A percentile compares a stretch with the other conserved stretches of the same genome.
These are phyloP conservation scores for Hylaea fasciaria DNA, from an alignment of 2,888 invertebrate genomes.

Conservation along the genomic window DNA sequence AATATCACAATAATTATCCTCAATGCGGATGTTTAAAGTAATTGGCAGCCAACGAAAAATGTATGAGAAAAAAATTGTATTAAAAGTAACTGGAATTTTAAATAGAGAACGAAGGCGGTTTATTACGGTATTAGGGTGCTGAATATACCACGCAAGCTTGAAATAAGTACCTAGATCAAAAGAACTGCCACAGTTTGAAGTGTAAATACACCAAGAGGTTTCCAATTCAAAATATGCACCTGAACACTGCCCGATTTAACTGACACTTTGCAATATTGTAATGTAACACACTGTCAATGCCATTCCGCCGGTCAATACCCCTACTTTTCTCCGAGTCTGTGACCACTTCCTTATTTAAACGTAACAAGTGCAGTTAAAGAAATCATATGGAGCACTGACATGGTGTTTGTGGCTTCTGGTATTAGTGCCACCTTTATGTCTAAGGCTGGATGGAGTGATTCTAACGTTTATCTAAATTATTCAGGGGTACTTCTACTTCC, in stretches of 20 bases:
- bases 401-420: slow-evolving; percentile 23
- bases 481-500: too few species aligned
- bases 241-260: slow-evolving; percentile 19
- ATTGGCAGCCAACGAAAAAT: too few species aligned
- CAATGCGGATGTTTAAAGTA: too few species aligned
- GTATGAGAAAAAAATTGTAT: too few species aligned
- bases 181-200: slow-evolving; percentile 2
- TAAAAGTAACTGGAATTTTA: too few species aligned
- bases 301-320: slow-evolving; percentile 31
- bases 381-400: slow-evolving; percentile 48
- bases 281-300: slow-evolving; percentile 25
- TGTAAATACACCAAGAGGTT: slow-evolving; percentile 1
- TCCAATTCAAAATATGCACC: slow-evolving; percentile 35
- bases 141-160: too few species aligned
- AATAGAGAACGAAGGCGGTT: too few species aligned
- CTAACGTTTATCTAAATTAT: too few species aligned
- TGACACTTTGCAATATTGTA: slow-evolving; percentile 25
- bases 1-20: too few species aligned
- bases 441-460: not conserved
- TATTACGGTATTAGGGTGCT: too few species aligned
- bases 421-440: not conserved
- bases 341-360: slow-evolving; percentile 44
- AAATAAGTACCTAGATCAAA: not conserved
- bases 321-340: slow-evolving; percentile 24
- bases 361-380: slow-evolving; percentile 39